Base-by-base conservation (phyloP, 2,888 invertebrate species). In the Tetranychus truncatus region DNA sequence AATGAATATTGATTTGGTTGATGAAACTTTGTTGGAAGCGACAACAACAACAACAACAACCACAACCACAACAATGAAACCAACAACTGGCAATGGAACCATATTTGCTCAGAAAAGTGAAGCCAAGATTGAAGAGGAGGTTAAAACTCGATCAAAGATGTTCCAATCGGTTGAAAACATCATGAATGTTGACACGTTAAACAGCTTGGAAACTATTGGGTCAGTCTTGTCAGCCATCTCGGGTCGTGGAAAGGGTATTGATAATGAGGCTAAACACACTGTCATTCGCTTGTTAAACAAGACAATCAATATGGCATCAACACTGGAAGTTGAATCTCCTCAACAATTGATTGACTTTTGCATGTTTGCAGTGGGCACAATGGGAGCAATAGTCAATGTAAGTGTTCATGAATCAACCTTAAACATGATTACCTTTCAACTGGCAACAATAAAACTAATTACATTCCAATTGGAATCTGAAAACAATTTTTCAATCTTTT, bases 311-410 rank as follows among this genome's bases (percentile, higher is more conserved):
- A 75, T 79, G 74, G 79, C 79, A 20, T 75, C 78, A 21, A 77
- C 73, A 71, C 76, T 79, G 74, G 73, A 79, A 76, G 79, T 79
- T 4, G 79, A 79, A 76, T 79, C 79, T 7, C 79, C 79, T n/a
- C 79, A 79, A 73, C 79, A 79, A 69, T 74, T 79, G 21, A 71
- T 79, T 24, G 79, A 79, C 45, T 79, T 79, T 72, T 79, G 78
- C 55, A 79, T 79, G 78, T 79, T 78, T 76, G 79, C 79, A 55
- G 79, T 79, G 9, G 79, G 79, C 55, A 79, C 79, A n/a, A 80
- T 80, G 78, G 80, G 79, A 45, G 79, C 79, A n/a, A 78, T 80
- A 71, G 79, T 79, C 11, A 78, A 77, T n/a, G 80, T 80, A 75
- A 78, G 80, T 77, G 66, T 24, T 24, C 24, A 34, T 34, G 34